Conservation (phyloP, 2,113 vertebrate genomes). For the Psittacara wagleri region DNA sequence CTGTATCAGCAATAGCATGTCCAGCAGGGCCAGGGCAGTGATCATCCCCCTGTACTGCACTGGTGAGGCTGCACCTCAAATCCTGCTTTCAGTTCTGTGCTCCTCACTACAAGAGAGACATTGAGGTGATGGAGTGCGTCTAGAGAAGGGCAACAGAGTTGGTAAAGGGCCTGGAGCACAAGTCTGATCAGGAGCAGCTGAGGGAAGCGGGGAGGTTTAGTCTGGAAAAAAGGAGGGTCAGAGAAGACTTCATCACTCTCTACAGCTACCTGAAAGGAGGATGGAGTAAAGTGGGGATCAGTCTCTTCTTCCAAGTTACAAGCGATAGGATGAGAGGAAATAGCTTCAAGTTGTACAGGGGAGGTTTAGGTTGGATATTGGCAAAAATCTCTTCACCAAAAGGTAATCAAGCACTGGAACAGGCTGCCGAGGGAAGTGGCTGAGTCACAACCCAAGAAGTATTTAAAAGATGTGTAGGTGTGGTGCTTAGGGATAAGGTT, state of each 20-base stretch:
- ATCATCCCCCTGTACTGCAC: not conserved
- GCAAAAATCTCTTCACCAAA: not conserved
- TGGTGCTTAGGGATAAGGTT: not conserved
- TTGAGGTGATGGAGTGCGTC: not conserved
- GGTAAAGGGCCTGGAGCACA: not conserved
- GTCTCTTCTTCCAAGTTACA: not conserved
- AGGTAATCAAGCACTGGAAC: not conserved
- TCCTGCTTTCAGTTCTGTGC: not conserved
- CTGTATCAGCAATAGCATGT: not conserved
- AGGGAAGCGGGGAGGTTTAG: not conserved
- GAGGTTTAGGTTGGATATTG: not conserved
- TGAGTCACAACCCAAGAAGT: not conserved
- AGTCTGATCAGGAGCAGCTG: not conserved
- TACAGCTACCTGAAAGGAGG: not conserved
- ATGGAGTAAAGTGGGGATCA: not conserved
- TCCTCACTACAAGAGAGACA: not conserved
- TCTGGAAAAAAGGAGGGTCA: not conserved
- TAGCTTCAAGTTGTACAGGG: not conserved
- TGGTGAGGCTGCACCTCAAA: not conserved
- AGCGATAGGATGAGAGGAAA: not conserved
- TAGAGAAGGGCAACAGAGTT: not conserved
- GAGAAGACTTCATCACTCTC: not conserved
- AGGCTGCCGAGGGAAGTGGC: not conserved
- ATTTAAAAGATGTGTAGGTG: not conserved
- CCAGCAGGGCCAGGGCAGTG: not conserved